Base-by-base conservation (phyloP, 2,797 vertebrate species). In the Ceryle rudis region DNA sequence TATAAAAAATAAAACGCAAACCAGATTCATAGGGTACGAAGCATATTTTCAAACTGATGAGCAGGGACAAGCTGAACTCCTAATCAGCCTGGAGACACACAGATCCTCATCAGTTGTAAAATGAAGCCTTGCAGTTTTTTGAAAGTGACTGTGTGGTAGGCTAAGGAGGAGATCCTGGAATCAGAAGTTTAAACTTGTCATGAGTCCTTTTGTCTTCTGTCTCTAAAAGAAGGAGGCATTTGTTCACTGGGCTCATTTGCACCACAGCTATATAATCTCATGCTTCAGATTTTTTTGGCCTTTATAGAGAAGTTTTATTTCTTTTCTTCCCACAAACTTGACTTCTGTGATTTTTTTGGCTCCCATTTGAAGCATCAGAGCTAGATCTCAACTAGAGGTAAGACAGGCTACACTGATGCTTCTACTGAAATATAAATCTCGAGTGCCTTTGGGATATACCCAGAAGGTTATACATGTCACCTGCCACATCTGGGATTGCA, bases 241-340 rank as follows among this genome's bases (percentile, higher is more conserved):
- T 93, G 54, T 75, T 81, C 44, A 60, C 61, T 57, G 23, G 69
- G 41, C 54, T 93, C 31, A 65, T 86, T 86, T 86, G 23, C n/a
- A 91, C 39, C 62, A 77, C 69, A 74, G 46, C 29, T 57, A 52
- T 8, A 5, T 52, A 55, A 74, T 64, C 61, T 71, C 41, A 47
- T 12, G 35, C 23, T 31, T 90, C 58, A 41, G 29, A 71, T 61
- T 81, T 84, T 84, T 74, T 78, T 81, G 66, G 62, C 42, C 41
- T 86, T 92, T 60, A 54, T 31, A 90, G 61, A 77, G 52, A 86
- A 21, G 8, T 90, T 91, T 89, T 26, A 86, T 71, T 90, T 88
- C 41, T 57, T 67, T 75, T 79, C 73, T 79, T 81, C 58, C 37
- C n/a, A 46, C 2, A 11, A 69, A 58, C 1, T 65, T 89, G 22